Base-by-base conservation (phyloP, 2,888 invertebrate species). In the Serrognathus titanus region DNA sequence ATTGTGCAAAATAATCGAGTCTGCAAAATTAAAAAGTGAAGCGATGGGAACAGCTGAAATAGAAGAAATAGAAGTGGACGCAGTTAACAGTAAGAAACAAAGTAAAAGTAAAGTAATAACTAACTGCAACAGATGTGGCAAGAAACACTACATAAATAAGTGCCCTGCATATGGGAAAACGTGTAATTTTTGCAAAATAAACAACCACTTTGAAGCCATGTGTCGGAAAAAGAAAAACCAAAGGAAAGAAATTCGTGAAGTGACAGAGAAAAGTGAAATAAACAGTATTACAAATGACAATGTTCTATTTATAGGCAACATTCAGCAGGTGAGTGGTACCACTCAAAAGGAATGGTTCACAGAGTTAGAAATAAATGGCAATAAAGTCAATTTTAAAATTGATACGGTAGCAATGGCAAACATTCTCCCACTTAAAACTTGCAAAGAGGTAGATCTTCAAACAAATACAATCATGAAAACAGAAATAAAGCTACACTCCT, bases 381-480 rank as follows among this genome's bases (percentile, higher is more conserved):
- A 50, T 24, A 37, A 13, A 20, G 6, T 46, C 12, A 49, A 9
- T 9, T 55, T 55, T 11, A 62, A 59, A 49, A 39, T 62, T 2
- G 61, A 63, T 46, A 57, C 60, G 8, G 60, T 55, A 8, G 56
- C 61, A 0, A 51, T 53, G 36, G 46, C 20, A 1, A 63, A 63
- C 47, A 43, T 61, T 5, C 24, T 63, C 1, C 55, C 58, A 16
- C 16, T 16, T 16, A 16, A 16, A 16, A 16, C 16, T 16, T 16
- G 16, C 2, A n/a, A n/a, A 16, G 16, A 16, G 16, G 1, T 16
- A 16, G 16, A 3, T 16, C 16, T 16, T 16, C 2, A 16, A 16
- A 16, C 16, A 16, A 16, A 3, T 16, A 16, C 16, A 16, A 16
- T 16, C 3, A 16, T 3, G 3, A 16, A 16, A 16, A 16, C 16